Conservation (phyloP, 2,113 vertebrate genomes). For the Eublepharis macularius region DNA sequence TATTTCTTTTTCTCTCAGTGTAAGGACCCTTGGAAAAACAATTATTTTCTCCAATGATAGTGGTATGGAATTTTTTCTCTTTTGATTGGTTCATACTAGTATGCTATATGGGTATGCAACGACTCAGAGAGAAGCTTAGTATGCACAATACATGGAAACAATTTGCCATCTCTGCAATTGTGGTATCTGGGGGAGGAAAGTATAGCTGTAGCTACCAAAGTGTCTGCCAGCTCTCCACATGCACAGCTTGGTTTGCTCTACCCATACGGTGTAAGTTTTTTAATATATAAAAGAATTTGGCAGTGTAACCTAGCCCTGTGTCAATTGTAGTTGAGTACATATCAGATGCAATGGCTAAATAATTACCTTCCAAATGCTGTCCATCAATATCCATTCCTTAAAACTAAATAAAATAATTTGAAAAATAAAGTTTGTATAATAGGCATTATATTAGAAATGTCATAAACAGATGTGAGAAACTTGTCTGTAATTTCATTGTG, state of each 20-base stretch:
- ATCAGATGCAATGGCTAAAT: slow-evolving; percentile 30
- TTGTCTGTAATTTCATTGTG: slow-evolving; percentile 29
- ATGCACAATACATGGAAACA: neutral
- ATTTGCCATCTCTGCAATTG: neutral
- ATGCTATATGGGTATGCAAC: neutral
- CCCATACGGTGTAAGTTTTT: neutral
- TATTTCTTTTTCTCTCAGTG: neutral
- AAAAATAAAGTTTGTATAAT: slow-evolving; percentile 31
- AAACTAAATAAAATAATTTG: slow-evolving; percentile 55
- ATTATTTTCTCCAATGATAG: neutral
- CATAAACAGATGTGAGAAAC: slow-evolving; percentile 42
- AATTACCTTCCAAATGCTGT: slow-evolving; percentile 46
- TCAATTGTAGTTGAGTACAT: neutral
- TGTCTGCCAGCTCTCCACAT: neutral
- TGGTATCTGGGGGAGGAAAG: neutral
- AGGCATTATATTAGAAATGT: slow-evolving; percentile 57
- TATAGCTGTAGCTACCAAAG: too few relatives aligned
- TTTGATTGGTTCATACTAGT: neutral
- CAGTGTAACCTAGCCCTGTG: neutral
- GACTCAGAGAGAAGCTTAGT: neutral
- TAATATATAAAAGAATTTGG: neutral
- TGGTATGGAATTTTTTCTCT: neutral
- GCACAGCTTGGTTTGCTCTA: neutral
- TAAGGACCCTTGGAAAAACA: neutral
- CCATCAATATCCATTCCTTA: slow-evolving; percentile 37